Conservation (phyloP, 2,797 vertebrate species). For the Diplodus sargus region DNA sequence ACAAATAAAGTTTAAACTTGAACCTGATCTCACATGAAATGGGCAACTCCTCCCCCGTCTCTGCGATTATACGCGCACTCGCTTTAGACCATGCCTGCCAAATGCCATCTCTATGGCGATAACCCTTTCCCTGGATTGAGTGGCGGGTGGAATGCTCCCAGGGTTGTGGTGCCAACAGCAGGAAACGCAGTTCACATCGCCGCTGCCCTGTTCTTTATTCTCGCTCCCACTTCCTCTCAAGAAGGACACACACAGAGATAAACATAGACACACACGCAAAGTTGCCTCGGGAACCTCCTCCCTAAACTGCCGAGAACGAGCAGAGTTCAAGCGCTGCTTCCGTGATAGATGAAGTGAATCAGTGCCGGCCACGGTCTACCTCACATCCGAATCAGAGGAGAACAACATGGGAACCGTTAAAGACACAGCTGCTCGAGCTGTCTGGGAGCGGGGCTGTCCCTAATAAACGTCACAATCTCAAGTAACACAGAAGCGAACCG, state of each 20-base stretch:
- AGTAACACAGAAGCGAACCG: slow-evolving; percentile 4
- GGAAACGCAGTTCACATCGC: slow-evolving; percentile 72
- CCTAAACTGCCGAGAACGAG: slow-evolving; percentile 37
- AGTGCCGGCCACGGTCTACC: slow-evolving; percentile 47
- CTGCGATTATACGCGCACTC: slow-evolving; percentile 53
- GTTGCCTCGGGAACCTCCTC: slow-evolving; percentile 48
- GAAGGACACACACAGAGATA: slow-evolving; percentile 28
- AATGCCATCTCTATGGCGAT: slow-evolving; percentile 83
- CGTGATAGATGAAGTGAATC: slow-evolving; percentile 66
- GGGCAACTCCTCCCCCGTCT: slow-evolving; percentile 19
- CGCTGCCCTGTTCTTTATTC: slow-evolving; percentile 64
- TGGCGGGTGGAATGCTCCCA: slow-evolving; percentile 72
- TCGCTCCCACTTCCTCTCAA: slow-evolving; percentile 73
- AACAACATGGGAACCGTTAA: slow-evolving; percentile 54
- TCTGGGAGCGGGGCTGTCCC: slow-evolving; percentile 15
- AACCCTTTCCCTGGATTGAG: slow-evolving; percentile 84
- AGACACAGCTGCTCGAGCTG: slow-evolving; percentile 49
- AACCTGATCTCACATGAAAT: slow-evolving; percentile 44
- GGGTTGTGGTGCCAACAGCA: slow-evolving; percentile 72
- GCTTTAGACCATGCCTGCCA: slow-evolving; percentile 71
- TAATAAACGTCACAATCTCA: not conserved
- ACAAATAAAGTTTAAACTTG: slow-evolving; percentile 53
- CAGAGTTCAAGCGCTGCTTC: slow-evolving; percentile 48
- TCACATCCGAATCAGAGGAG: slow-evolving; percentile 58
- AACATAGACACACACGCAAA: slow-evolving; percentile 22